Evolutionary conservation across 2,797 vertebrate genomes (phyloP), one percentile per base, ranked within the genome.

Genomic region (Sebastes oblongus): DNA sequence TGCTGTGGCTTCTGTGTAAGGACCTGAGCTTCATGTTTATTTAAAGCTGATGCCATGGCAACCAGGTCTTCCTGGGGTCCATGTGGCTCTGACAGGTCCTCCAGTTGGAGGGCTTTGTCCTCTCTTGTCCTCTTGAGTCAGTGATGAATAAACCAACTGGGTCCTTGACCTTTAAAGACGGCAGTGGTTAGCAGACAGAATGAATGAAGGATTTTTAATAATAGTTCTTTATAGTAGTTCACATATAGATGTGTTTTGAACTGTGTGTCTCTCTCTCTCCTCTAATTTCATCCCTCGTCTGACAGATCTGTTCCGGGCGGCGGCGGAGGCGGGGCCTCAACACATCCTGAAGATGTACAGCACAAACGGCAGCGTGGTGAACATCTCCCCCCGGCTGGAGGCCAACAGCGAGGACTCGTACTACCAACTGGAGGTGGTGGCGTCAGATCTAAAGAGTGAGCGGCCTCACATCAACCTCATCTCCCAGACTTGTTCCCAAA

Each of bases 321-420:
- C 91, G 3, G 94, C 92, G 0, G 93, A 94, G 72, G 92, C 80
- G 0, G 88, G 86, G 14, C 92, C 94, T 18, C 80, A 92, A 25
- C 91, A 94, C 90, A 91, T 94, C 85, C 81, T 95, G 78, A 94
- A 94, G 89, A 73, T 94, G 88, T 95, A 93, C 85, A 84, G 82
- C 73, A 18, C 27, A 1, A 80, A 72, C 14, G 92, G 94, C 52
- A 50, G 67, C 62, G 20, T 92, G 83, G 72, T 95, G 64, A 94
- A 94, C 61, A 94, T 94, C 84, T 93, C 89, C 2, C 90, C 93
- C 1, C 69, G 11, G 22, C 84, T 95, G 79, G 83, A 92, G 22
- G 54, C 88, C 77, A 94, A 94, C 88, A 82, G 29, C 55, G 6
- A 39, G 14, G 88, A 91, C 34, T 76, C 88, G 0, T 82, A 25